Base-by-base conservation (phyloP, 2,113 vertebrate genomes). In the Aythya baeri region DNA sequence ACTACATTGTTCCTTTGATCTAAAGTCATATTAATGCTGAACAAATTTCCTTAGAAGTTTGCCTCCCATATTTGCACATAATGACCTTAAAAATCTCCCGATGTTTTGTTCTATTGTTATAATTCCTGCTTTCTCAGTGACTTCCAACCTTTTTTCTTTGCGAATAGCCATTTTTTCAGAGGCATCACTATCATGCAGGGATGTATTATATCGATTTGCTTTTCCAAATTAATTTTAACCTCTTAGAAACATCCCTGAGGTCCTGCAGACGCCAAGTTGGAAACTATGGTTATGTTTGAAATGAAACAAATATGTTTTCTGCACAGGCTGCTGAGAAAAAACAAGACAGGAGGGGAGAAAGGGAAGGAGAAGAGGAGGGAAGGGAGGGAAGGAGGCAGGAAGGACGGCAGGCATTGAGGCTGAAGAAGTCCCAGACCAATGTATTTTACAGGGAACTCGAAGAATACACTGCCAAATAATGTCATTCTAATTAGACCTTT, bases 1-100 rank as follows among this genome's bases (percentile, higher is more conserved):
- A 25, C 21, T 88, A 12, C 1, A 2, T 41, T 74, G 55, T 46
- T 87, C 29, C 20, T 91, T 91, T 94, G 44, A 96, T 84, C 83
- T 89, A 78, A 59, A 86, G 81, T 77, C 62, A 58, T 59, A 38
- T 78, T 78, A 92, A 82, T 44, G 62, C 38, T 54, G 62, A 89
- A 72, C 13, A 67, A 27, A 55, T 62, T 78, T 68, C 50, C 54
- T 87, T 62, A 92, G 63, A 76, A 89, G 14, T 88, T 77, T 80
- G 50, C 75, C n/a, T 91, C 63, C 27, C 17, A 43, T 55, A 52
- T 88, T 75, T 79, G 34, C 62, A 44, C 34, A 79, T 62, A 87
- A 72, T 13, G 59, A 91, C 72, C 85, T 89, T 88, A 22, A 36
- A 91, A 85, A 70, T 20, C 41, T 50, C 63, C 31, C 66, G 50